Conservation (phyloP, 2,113 vertebrate genomes). For the Sisor rabdophorus region DNA sequence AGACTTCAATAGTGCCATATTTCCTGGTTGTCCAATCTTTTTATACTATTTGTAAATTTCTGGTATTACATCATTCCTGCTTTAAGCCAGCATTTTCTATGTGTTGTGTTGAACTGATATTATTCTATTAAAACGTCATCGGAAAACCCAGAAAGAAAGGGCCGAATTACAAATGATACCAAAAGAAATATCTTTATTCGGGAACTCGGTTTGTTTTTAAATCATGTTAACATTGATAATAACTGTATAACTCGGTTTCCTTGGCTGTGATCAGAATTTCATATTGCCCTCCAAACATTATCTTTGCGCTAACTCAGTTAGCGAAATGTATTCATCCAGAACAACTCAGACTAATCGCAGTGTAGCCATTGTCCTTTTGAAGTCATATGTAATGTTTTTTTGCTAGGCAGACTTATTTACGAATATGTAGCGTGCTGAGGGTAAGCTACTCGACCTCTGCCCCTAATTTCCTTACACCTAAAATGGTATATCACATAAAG, state of each 20-base stretch:
- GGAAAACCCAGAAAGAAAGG: conserved; percentile 1
- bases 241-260: background rate
- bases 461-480: too few species aligned
- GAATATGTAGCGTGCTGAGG: too few species aligned
- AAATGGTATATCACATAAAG: too few species aligned
- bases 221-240: background rate
- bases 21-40: background rate
- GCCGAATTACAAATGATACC: background rate
- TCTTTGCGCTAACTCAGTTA: background rate
- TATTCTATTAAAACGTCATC: background rate
- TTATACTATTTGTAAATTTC: background rate
- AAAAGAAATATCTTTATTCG: background rate
- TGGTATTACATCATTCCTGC: background rate
- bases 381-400: background rate
- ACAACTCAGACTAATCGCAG: background rate
- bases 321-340: background rate
- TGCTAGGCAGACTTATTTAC: background rate
- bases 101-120: background rate
- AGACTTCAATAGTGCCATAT: background rate
- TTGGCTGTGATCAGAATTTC: background rate
- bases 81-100: conserved; percentile 13
- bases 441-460: too few species aligned
- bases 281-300: background rate
- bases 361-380: background rate
- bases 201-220: background rate